These are phyloP conservation scores for Pomacea maculata DNA, from an alignment of 1,140 invertebrate species.

Conservation along the genomic window DNA sequence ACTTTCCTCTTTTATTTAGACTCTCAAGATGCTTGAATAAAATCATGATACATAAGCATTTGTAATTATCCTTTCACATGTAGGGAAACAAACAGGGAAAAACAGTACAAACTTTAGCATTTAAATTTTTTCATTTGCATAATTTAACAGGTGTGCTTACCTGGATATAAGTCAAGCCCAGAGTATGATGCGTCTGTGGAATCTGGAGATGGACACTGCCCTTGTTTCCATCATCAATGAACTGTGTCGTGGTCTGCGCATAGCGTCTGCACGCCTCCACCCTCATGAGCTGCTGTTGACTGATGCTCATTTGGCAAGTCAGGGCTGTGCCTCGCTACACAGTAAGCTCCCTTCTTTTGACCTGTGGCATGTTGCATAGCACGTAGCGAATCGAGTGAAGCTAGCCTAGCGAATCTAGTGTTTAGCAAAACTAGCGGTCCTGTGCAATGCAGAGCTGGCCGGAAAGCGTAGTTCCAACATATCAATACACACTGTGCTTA, in stretches of 20 bases:
- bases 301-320: slow-evolving; percentile 50
- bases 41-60: no score
- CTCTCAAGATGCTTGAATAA: no score
- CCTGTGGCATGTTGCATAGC: background rate
- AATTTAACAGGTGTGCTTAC: slow-evolving; percentile 55
- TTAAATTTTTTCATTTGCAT: slow-evolving; percentile 3
- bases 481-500: no score
- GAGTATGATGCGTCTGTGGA: slow-evolving; percentile 60
- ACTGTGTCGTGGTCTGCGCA: slow-evolving; percentile 53
- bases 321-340: slow-evolving; percentile 55
- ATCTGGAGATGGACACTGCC: slow-evolving; percentile 59
- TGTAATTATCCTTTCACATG: no score
- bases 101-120: background rate
- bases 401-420: no score
- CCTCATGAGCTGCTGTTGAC: slow-evolving; percentile 62
- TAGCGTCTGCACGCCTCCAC: slow-evolving; percentile 58
- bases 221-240: slow-evolving; percentile 58
- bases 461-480: no score
- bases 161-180: slow-evolving; percentile 57
- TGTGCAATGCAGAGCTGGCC: no score
- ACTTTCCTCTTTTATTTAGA: no score
- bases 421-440: no score
- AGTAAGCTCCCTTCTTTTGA: slow-evolving; percentile 40
- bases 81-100: no score
- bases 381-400: no score